phyloP scores from a whole-genome alignment of 2,113 vertebrate genomes.

The Ploceus nigricollis region DNA sequence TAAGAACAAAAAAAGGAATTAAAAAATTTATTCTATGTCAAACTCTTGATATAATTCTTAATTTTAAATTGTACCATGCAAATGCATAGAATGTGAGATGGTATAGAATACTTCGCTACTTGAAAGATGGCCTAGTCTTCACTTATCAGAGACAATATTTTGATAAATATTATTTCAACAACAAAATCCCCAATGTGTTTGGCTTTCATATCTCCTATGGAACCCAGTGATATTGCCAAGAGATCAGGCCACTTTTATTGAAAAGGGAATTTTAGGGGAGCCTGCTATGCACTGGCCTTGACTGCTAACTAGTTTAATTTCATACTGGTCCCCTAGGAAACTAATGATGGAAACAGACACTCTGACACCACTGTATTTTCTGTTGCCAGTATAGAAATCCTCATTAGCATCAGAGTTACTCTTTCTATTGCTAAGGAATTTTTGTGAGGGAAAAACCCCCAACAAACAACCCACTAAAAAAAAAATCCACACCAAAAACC shows the following conservation, averaged over 20 bases:
- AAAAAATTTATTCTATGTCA: not conserved
- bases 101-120: not conserved
- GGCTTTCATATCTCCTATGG: not conserved
- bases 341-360: not conserved
- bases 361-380: not conserved
- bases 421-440: not conserved
- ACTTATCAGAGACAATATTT: not conserved
- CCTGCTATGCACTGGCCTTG: not conserved
- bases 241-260: not conserved
- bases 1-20: not conserved
- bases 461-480: not conserved
- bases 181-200: not conserved
- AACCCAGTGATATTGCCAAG: not conserved
- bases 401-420: not conserved
- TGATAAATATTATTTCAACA: not conserved
- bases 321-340: not conserved
- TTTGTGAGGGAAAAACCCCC: fast-evolving
- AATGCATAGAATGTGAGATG: not conserved
- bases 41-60: not conserved
- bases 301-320: not conserved
- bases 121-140: not conserved
- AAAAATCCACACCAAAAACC: not conserved
- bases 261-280: not conserved
- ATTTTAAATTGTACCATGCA: not conserved
- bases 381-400: not conserved